Conservation (phyloP, 2,888 invertebrate species). For the Lottia gigantea region DNA sequence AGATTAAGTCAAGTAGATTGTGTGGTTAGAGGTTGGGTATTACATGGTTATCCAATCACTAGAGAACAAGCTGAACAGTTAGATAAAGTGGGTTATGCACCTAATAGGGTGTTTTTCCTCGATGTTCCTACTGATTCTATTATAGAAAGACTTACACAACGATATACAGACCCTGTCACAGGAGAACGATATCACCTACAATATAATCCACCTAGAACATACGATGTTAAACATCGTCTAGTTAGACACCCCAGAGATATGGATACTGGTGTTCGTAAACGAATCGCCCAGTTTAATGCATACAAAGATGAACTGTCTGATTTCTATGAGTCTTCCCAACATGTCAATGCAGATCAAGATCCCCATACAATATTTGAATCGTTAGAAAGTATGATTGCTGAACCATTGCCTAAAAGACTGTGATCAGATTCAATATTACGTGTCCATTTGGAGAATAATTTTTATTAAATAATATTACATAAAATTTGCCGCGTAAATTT, state of each 20-base stretch:
- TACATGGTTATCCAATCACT: slow-evolving; percentile 66
- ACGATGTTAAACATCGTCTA: slow-evolving; percentile 61
- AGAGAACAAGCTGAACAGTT: slow-evolving; percentile 67
- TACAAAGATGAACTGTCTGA: slow-evolving; percentile 64
- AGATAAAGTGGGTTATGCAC: slow-evolving; percentile 58
- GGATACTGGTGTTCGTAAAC: slow-evolving; percentile 52
- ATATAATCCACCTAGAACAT: slow-evolving; percentile 66
- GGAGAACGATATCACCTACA: slow-evolving; percentile 67
- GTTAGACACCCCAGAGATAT: slow-evolving; percentile 54
- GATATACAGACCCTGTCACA: slow-evolving; percentile 66
- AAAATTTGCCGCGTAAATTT: too few species aligned
- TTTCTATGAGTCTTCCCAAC: slow-evolving; percentile 61
- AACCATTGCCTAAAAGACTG: slow-evolving; percentile 59
- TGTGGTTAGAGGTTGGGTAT: slow-evolving; percentile 67
- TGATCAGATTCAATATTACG: too few species aligned
- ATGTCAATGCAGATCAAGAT: slow-evolving; percentile 67
- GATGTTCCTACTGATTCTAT: slow-evolving; percentile 67
- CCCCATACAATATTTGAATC: slow-evolving; percentile 68
- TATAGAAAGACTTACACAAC: slow-evolving; percentile 63
- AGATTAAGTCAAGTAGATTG: slow-evolving; percentile 65
- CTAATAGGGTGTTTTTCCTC: slow-evolving; percentile 68
- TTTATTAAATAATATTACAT: too few species aligned
- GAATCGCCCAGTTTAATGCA: slow-evolving; percentile 57
- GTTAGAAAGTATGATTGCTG: slow-evolving; percentile 67
- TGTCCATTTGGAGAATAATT: too few species aligned